A percentile compares a stretch with the other conserved stretches of the same genome.
Conservation (phyloP, 2,888 invertebrate genomes). For the Yponomeuta sedellus region DNA sequence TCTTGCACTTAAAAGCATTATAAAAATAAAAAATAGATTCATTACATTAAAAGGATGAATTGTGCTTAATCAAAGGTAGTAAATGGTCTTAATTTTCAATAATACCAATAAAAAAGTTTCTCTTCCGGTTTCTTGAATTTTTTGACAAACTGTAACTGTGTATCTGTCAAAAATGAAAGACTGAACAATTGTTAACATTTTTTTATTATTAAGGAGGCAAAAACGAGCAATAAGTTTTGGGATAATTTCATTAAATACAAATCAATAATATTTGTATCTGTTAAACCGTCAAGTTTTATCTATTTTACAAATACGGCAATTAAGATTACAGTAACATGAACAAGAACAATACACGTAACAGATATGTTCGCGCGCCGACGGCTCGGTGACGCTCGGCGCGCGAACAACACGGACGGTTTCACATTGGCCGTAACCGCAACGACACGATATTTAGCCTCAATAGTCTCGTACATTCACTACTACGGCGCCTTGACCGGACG, state of each 20-base stretch:
- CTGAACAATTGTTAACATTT: slow-evolving; percentile 69
- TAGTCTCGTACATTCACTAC: too few species aligned
- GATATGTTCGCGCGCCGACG: slow-evolving; percentile 40
- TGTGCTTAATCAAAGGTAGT: too few species aligned
- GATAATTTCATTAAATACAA: slow-evolving; percentile 67
- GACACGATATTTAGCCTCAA: too few species aligned
- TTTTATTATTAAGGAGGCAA: slow-evolving; percentile 67
- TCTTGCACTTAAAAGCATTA: too few species aligned
- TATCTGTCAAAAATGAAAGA: slow-evolving; percentile 39
- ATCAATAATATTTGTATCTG: slow-evolving; percentile 65
- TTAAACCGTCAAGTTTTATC: slow-evolving; percentile 64
- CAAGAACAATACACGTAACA: slow-evolving; percentile 55
- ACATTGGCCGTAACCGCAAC: too few species aligned
- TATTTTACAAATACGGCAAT: slow-evolving; percentile 64
- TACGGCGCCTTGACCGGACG: too few species aligned
- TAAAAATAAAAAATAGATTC: too few species aligned
- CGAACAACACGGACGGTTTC: slow-evolving; percentile 24
- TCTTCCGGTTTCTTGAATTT: too few species aligned
- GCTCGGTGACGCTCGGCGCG: slow-evolving; percentile 28
- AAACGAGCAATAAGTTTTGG: slow-evolving; percentile 75
- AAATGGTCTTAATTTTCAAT: too few species aligned
- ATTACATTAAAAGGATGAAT: too few species aligned
- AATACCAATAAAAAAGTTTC: too few species aligned
- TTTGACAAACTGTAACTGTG: too few species aligned
- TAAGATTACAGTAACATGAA: slow-evolving; percentile 75